Base-by-base conservation (phyloP, 2,113 vertebrate genomes). In the Noctilio leporinus region DNA sequence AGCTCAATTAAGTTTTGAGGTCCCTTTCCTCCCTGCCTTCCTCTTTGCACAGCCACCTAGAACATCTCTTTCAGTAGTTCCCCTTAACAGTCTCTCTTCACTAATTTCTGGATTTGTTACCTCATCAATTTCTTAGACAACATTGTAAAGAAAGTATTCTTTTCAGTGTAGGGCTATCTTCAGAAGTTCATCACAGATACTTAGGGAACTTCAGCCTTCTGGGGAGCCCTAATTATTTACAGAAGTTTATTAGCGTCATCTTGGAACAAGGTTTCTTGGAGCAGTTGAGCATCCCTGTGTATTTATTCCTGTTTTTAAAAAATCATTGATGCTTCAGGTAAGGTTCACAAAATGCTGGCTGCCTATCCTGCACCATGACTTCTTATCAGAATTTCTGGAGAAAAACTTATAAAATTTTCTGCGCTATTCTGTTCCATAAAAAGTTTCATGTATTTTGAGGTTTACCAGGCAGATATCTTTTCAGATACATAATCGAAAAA, bases 211-310 rank as follows among this genome's bases (percentile, higher is more conserved):
- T 87, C 15, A 28, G 51, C 24, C 38, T 84, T 84, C n/a, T 86
- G 45, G 45, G 22, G 38, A 5, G 24, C 87, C 26, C 30, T 84
- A 51, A 62, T 24, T 64, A 47, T 47, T 70, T 9, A 20, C 14
- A 69, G 24, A 76, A 69, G 28, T 78, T 84, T 83, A 59, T n/a
- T 76, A 49, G 16, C 70, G 30, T 67, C 49, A 40, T 65, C 49
- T 77, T 73, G 14, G 70, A 77, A 69, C 69, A 88, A 43, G 28
- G 78, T 92, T 77, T 64, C 72, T n/a, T n/a, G n/a, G n/a, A 86
- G 47, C 38, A 92, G n/a, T 40, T 88, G 65, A 92, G 6, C 47
- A 65, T 94, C 47, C 10, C 6, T 85, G 45, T 20, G 1, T 81
- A 9, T 81, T 87, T 94, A 30, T 69, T 64, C 28, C 9, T 53